A percentile compares a stretch with the other conserved stretches of the same genome.
phyloP scores from a whole-genome alignment of 2,113 vertebrate species.

The Oncorhynchus clarkii region DNA sequence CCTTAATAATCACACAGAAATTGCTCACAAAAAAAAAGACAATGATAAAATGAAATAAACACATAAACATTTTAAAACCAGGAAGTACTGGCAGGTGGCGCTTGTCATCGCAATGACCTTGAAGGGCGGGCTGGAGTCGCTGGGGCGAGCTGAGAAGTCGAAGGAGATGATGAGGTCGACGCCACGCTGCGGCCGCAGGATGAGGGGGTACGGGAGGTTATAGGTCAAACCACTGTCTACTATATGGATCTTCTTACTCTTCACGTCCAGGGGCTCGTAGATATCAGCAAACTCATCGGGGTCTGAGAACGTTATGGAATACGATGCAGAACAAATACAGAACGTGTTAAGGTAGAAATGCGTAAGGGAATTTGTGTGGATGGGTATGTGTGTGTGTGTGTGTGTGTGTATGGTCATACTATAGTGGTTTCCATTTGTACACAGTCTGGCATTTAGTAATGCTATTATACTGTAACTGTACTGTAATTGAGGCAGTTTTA shows the following conservation, averaged over 20 bases:
- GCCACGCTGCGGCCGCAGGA: conserved; percentile 85
- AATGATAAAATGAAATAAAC: too few relatives aligned
- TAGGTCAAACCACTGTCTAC: conserved; percentile 97
- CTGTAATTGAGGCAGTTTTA: too few relatives aligned
- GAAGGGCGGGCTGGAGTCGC: conserved; percentile 94
- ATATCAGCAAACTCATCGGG: conserved; percentile 96
- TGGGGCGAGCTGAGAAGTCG: conserved; percentile 93
- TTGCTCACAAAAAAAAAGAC: too few relatives aligned
- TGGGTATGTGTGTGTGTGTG: neutral
- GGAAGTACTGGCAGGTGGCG: neutral
- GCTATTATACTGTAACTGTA: too few relatives aligned
- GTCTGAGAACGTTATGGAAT: conserved; percentile 68
- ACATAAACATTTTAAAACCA: neutral
- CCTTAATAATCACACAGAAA: neutral
- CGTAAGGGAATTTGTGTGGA: neutral
- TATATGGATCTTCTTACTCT: conserved; percentile 97
- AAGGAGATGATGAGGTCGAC: conserved; percentile 96
- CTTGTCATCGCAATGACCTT: conserved; percentile 74
- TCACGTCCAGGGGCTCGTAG: conserved; percentile 95
- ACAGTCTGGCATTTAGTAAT: too few relatives aligned
- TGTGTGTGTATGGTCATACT: neutral
- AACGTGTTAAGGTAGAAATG: neutral
- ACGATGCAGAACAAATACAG: neutral
- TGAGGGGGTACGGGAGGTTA: conserved; percentile 91
- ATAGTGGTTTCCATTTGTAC: neutral